Conservation (phyloP, 2,113 vertebrate genomes). For the Alethe diademata region DNA sequence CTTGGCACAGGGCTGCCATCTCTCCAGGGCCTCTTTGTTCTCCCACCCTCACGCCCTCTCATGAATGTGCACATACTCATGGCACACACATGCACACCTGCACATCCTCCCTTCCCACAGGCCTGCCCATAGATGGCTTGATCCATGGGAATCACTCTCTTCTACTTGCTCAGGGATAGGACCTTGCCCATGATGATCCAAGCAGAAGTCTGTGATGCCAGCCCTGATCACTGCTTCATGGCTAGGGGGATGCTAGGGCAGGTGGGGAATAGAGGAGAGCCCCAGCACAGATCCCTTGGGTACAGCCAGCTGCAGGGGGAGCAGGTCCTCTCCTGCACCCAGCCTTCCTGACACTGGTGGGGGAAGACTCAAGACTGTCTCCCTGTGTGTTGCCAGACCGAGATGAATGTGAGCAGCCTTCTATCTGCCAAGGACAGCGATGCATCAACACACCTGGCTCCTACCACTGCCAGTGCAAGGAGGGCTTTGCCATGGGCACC, state of each 20-base stretch:
- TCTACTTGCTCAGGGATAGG: not conserved
- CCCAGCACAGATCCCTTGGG: not conserved
- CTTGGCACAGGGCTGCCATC: not conserved
- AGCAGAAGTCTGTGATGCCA: not conserved
- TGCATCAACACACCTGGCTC: constrained; percentile 90
- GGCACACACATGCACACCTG: too few species aligned
- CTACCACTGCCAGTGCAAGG: constrained; percentile 86
- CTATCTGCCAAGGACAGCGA: constrained; percentile 78
- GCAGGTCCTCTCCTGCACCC: not conserved
- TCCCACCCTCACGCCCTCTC: fast-evolving
- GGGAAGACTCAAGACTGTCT: not conserved
- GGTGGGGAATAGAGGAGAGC: not conserved
- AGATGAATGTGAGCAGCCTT: constrained; percentile 86
- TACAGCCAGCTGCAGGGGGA: not conserved
- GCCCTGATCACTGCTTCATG: not conserved
- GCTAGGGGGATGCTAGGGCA: not conserved
- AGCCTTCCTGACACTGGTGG: not conserved
- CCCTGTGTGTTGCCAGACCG: constrained; percentile 75
- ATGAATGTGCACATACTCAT: not conserved
- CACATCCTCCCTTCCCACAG: not conserved
- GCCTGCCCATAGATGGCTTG: not conserved
- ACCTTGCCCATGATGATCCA: not conserved
- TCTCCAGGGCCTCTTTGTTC: not conserved
- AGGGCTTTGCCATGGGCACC: constrained; percentile 79
- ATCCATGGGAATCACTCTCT: not conserved